Evolutionary conservation across 2,888 invertebrate species (phyloP).

Genomic region (Epistrophe eligans): DNA sequence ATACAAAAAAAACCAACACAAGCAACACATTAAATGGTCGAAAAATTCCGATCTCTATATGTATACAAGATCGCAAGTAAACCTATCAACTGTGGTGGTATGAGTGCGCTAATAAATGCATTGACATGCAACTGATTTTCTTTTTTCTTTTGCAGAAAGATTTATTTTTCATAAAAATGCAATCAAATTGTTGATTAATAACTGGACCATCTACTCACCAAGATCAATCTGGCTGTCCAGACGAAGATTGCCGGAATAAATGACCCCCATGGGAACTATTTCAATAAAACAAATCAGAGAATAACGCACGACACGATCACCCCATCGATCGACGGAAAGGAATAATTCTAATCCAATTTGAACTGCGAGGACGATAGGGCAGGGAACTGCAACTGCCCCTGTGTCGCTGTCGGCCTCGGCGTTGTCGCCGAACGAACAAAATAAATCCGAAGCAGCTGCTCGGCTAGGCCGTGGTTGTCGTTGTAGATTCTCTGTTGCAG

Average conservation of each 20-base stretch:
- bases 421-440: constrained; percentile 35
- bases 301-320: constrained; percentile 23
- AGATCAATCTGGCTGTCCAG: constrained; percentile 36
- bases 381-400: constrained; percentile 36
- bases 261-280: constrained; percentile 17
- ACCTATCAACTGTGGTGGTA: neutral
- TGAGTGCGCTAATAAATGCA: constrained; percentile 72
- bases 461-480: constrained; percentile 34
- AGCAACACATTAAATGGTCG: constrained; percentile 56
- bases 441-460: constrained; percentile 67
- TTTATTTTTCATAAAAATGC: constrained; percentile 39
- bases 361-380: constrained; percentile 46
- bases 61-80: constrained; percentile 58
- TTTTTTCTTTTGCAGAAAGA: constrained; percentile 64
- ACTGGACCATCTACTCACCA: constrained; percentile 52
- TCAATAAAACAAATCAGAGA: constrained; percentile 43
- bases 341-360: constrained; percentile 57
- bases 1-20: constrained; percentile 44
- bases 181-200: constrained; percentile 43
- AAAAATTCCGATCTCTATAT: constrained; percentile 72
- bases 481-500: constrained; percentile 35
- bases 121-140: constrained; percentile 69
- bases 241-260: neutral
- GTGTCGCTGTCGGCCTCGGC: constrained; percentile 1
- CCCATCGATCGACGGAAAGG: constrained; percentile 35